phyloP scores from a whole-genome alignment of 2,113 vertebrate genomes.

The Alligator mississippiensis region DNA sequence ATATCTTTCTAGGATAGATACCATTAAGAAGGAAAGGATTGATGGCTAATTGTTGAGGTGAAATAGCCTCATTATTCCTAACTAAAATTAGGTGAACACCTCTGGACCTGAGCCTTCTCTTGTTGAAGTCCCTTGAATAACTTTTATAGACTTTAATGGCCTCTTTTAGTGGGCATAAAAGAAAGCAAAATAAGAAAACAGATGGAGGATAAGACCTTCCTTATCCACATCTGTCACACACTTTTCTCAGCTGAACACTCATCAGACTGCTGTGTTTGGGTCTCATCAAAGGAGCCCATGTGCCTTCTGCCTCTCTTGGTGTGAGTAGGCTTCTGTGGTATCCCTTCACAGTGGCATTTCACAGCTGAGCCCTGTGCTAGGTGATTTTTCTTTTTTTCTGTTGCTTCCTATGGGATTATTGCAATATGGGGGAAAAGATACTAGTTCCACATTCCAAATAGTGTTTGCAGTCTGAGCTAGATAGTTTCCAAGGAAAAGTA shows the following conservation, averaged over 20 bases:
- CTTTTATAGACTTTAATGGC: neutral
- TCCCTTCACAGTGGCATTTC: too few relatives aligned
- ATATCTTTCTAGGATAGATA: neutral
- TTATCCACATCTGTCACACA: neutral
- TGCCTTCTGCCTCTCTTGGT: neutral
- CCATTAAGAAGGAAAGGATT: neutral
- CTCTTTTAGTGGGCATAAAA: neutral
- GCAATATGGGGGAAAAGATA: too few relatives aligned
- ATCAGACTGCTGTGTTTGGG: neutral
- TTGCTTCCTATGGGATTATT: too few relatives aligned
- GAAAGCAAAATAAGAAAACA: neutral
- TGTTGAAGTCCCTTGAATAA: neutral
- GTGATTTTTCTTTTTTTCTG: too few relatives aligned
- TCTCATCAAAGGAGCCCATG: neutral
- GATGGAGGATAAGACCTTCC: neutral
- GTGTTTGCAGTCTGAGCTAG: too few relatives aligned
- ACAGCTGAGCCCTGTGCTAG: too few relatives aligned
- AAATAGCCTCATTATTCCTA: neutral
- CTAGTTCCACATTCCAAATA: too few relatives aligned
- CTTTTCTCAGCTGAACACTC: neutral
- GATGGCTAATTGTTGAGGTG: neutral
- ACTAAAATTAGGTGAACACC: neutral
- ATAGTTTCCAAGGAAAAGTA: too few relatives aligned
- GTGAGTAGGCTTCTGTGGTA: too few relatives aligned
- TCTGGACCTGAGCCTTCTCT: neutral